Conservation (phyloP, 92 coral and sea anemone species). For the Paragorgia papillata region DNA sequence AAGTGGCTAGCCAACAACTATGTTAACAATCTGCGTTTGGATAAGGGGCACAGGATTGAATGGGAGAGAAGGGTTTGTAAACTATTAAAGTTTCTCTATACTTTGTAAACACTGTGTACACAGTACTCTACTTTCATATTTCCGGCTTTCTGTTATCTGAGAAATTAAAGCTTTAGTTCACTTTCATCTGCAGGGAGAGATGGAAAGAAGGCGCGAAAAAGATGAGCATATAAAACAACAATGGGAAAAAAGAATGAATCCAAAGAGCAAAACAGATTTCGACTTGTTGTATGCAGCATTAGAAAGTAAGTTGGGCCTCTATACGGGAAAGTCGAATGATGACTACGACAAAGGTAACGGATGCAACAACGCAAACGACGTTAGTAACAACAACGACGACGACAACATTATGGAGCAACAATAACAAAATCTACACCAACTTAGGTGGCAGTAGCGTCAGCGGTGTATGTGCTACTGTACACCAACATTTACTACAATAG, state of each 20-base stretch:
- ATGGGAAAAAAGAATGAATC: constrained; percentile 95
- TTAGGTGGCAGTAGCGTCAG: no score
- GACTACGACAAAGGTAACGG: neutral
- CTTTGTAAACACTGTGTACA: no score
- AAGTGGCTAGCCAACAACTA: constrained; percentile 92
- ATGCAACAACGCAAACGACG: no score
- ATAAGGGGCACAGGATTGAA: constrained; percentile 60
- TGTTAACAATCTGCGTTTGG: constrained; percentile 72
- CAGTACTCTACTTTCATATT: no score
- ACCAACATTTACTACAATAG: no score
- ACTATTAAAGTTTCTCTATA: neutral
- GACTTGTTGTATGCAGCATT: constrained; percentile 86
- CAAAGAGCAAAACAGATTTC: constrained; percentile 94
- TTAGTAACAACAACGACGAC: no score
- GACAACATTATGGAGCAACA: no score
- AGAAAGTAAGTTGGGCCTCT: constrained; percentile 74
- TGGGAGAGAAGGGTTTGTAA: constrained; percentile 81
- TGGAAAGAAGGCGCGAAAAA: constrained; percentile 78
- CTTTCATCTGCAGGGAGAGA: constrained; percentile 55
- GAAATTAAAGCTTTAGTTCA: no score
- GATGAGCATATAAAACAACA: constrained; percentile 82
- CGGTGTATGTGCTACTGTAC: no score
- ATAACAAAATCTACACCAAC: no score
- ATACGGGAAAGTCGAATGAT: no score
- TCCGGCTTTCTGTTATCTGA: no score